Conservation (phyloP, 2,888 invertebrate species). For the Morinoia aosen region DNA sequence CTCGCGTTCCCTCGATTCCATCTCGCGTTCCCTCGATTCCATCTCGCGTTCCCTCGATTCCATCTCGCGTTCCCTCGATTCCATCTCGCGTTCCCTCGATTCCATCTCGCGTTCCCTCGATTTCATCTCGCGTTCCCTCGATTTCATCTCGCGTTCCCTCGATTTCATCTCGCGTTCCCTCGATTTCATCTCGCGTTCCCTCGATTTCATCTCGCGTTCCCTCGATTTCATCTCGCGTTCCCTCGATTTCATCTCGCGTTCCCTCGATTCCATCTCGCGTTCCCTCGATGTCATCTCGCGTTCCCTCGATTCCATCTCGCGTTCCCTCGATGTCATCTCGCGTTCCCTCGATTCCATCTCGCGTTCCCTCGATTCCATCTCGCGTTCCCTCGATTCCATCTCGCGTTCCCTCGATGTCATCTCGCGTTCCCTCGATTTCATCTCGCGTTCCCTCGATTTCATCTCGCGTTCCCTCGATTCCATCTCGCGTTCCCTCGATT, state of each 20-base stretch:
- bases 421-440: neutral
- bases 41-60: neutral
- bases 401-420: too few relatives aligned
- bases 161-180: neutral
- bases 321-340: neutral
- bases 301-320: neutral
- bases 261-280: neutral
- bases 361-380: neutral
- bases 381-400: neutral
- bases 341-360: neutral
- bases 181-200: neutral
- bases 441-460: neutral
- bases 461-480: neutral
- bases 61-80: neutral
- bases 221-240: neutral
- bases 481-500: too few relatives aligned
- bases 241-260: neutral
- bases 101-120: neutral
- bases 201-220: neutral
- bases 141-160: too few relatives aligned
- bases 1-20: neutral
- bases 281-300: neutral
- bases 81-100: neutral
- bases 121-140: neutral
- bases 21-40: neutral